Evolutionary conservation across 2,888 invertebrate genomes (phyloP).

Genomic region (Sympetrum striolatum): DNA sequence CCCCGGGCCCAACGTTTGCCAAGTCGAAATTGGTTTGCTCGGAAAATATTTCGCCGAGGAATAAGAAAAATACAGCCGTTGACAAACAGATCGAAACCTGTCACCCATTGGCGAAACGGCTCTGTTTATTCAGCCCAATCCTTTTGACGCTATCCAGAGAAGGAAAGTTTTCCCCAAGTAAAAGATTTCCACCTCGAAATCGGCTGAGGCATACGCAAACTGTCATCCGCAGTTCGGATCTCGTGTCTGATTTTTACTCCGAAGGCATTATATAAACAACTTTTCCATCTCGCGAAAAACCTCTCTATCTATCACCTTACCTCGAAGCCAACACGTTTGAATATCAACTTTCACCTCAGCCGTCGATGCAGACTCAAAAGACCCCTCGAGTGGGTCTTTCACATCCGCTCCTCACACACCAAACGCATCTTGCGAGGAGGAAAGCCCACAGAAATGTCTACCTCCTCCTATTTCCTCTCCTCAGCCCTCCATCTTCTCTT

Average conservation of each 20-base stretch:
- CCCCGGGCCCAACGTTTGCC: neutral
- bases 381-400: neutral
- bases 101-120: neutral
- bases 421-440: neutral
- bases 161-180: neutral
- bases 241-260: neutral
- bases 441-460: neutral
- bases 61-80: neutral
- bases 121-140: neutral
- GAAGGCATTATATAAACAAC: neutral
- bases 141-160: neutral
- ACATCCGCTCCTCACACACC: neutral
- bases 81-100: neutral
- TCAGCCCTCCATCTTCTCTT: neutral
- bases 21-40: neutral
- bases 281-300: neutral
- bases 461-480: neutral
- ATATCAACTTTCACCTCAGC: constrained; percentile 2
- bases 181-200: neutral
- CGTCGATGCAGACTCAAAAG: neutral
- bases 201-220: neutral
- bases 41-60: neutral
- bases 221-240: neutral
- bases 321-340: neutral
- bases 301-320: neutral